Base-by-base conservation (phyloP, 2,113 vertebrate species). In the Atherinomorus stipes region DNA sequence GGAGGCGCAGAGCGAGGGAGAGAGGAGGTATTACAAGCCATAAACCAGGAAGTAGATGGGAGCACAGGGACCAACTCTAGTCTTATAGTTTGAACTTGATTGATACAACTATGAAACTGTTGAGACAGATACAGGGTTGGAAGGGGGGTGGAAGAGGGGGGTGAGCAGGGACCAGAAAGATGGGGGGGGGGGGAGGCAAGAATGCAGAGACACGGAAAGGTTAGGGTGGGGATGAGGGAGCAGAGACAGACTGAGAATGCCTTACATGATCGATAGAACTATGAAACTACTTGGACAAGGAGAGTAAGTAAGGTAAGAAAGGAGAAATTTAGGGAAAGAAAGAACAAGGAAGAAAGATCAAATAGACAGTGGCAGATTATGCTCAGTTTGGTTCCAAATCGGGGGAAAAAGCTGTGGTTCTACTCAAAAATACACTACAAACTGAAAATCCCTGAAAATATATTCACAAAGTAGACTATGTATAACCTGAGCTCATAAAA, bases 31-130 rank as follows among this genome's bases (percentile, higher is more conserved):
- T 88, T 83, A 88, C 78, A 79, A 88, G 80, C 85, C 80, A 89
- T 92, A 90, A 91, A 91, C 47, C 73, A 85, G 86, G 83, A 88
- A 76, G 78, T 84, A 83, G 89, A 91, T 92, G 86, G 82, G 86
- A 83, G 87, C 85, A 71, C 76, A 74, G 91, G 89, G 91, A 92
- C 54, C 82, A 76, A 84, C 90, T 89, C 51, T n/a, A 31, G 64
- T 76, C 89, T 90, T 88, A 89, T 90, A 86, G 86, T 91, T 89
- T 83, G 85, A 91, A 83, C 82, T 83, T 92, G 91, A 92, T 91
- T 90, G 90, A 92, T 92, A 90, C 73, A 79, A 87, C 78, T 74
- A 83, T 86, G 83, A 87, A 92, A 89, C 83, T 73, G 40, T 88
- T 85, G 13, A 78, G 88, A 89, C 87, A 89, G 81, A 81, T 62